Base-by-base conservation (phyloP, 1,140 invertebrate genomes). In the Agrilus planipennis region DNA sequence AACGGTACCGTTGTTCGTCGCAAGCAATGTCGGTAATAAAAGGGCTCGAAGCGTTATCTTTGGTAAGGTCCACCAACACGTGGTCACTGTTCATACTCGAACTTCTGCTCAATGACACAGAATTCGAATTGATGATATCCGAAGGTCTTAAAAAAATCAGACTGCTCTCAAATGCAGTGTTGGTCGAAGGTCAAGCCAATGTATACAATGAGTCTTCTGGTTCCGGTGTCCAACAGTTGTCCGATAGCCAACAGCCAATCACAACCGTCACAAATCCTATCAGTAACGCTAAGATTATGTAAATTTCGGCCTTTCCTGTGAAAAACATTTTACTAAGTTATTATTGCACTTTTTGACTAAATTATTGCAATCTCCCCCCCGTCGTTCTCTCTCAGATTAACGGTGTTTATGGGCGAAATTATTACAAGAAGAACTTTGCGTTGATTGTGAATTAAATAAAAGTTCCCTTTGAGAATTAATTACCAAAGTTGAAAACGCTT, bases 151-250 rank as follows among this genome's bases (percentile, higher is more conserved):
- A 23, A 27, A 44, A 36, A 21, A 34, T 34, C 39, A 29, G 12
- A 2, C 35, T 36, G 9, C 36, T 39, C 12, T 42, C 64, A 53
- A 63, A 67, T 62, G 65, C 63, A 31, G 64, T 65, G 62, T 67
- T 68, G 61, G 63, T 58, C 51, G 63, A 63, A 58, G 70, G 75
- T 77, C 76, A 80, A 59, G 76, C 76, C 51, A 76, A 67, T 32
- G 74, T 72, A 41, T 75, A 60, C 31, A 70, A 60, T 39, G 75
- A 72, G 3, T 44, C 46, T 50, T 81, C 77, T 12, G 77, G 77
- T 51, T 79, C 76, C 34, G 77, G 76, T 30, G 77, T 79, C 77
- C 76, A 79, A 57, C 77, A 79, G 63, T 79, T 81, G 69, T 81
- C 77, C 2, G 76, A 79, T 23, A 81, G 64, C 77, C 77, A 81